Conservation (phyloP, 2,888 invertebrate species). For the Synanthedon vespiformis region DNA sequence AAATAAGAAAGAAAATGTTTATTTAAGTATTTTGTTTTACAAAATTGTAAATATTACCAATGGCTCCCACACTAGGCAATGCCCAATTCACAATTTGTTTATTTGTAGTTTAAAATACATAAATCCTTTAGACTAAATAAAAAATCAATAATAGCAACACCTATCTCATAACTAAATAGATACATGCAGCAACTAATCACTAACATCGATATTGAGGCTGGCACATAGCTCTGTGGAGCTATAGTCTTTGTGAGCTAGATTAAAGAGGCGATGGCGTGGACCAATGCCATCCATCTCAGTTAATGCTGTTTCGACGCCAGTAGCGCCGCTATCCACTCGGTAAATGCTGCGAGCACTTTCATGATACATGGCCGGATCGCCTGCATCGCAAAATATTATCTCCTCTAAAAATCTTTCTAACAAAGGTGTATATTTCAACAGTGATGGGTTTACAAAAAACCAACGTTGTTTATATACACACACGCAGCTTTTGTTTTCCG, state of each 20-base stretch:
- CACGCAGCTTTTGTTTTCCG: too few species aligned
- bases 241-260: slow-evolving; percentile 41
- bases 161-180: too few species aligned
- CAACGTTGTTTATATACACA: background rate
- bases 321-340: slow-evolving; percentile 13
- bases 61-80: too few species aligned
- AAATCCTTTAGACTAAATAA: too few species aligned
- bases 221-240: background rate
- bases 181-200: too few species aligned
- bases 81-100: too few species aligned
- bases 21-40: too few species aligned
- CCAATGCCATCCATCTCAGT: slow-evolving; percentile 50
- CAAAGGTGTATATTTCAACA: background rate
- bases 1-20: too few species aligned
- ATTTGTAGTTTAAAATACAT: too few species aligned
- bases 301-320: slow-evolving; percentile 50
- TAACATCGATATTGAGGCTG: too few species aligned
- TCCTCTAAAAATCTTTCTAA: slow-evolving; percentile 2
- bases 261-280: slow-evolving; percentile 52
- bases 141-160: too few species aligned
- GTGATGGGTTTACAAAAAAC: background rate
- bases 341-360: slow-evolving; percentile 6
- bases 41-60: too few species aligned
- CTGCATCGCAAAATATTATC: slow-evolving; percentile 10
- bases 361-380: slow-evolving; percentile 11